Evolutionary conservation across 1,140 invertebrate genomes (phyloP), one percentile per base, ranked within the genome.

Genomic region (Drosophila pseudoananassae): DNA sequence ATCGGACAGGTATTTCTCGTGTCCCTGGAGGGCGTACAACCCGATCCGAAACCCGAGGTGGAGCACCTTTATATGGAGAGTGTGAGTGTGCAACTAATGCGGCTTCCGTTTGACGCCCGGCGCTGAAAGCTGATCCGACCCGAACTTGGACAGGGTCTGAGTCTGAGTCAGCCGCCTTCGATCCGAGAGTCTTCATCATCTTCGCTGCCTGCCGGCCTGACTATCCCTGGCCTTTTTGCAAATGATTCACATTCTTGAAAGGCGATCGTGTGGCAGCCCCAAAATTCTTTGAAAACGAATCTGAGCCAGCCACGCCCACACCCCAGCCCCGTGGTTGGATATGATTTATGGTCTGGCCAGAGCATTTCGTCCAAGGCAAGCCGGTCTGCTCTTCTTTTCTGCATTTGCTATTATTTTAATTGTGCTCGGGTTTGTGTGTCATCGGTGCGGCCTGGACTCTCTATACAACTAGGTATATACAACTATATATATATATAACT

Each of bases 71-170:
- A 38, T 53, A 29, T 36, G 47, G 36, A 43, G 40, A 43, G 15
- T 40, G 46, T 29, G 38, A 49, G 50, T 53, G 29, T 76, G 52
- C 50, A 80, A 59, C 73, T 66, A 80, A 85, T 87, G 83, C 82
- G 83, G 83, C 83, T 87, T 87, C 82, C 61, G 82, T 87, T 88
- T 82, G 84, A 88, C 82, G 83, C 78, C 57, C 64, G 75, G 69
- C 56, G 70, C 60, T 87, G 82, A 88, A 87, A 82, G 60, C 78
- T 68, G 78, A 85, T 74, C 54, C 59, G 40, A 43, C 14, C 40
- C 15, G n/a, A 15, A n/a, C 15, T 52, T 63, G 56, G 12, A 58
- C 65, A 46, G 10, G 4, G 33, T 47, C 15, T n/a, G n/a, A n/a
- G 14, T 50, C 53, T 56, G 38, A 33, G 45, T 70, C 54, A 56